Base-by-base conservation (phyloP, 2,797 vertebrate species). In the Rallus crepitans region DNA sequence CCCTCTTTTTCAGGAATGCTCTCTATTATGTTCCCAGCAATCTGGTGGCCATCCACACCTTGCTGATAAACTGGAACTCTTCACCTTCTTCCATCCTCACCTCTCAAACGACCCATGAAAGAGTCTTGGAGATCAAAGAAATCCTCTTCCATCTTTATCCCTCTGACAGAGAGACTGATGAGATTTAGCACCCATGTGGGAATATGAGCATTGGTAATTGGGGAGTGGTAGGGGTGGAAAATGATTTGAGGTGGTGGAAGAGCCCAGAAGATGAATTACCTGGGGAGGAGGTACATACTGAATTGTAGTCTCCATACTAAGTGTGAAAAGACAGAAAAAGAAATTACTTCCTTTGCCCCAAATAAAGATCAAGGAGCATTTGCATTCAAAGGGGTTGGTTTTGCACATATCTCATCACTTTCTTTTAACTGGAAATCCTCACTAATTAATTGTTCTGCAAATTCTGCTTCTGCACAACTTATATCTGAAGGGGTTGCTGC, bases 81-180 rank as follows among this genome's bases (percentile, higher is more conserved):
- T 96, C 94, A 83, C 97, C 97, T 96, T 92, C 87, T 95, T 87
- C 89, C 66, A 89, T 87, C 92, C 87, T 96, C 94, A 81, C 92
- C 95, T 97, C 83, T 94, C 96, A 97, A 96, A 98, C 85, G 97
- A 96, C 91, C 96, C 96, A 97, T 96, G 90, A 97, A 97, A 96
- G 94, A 81, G 76, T 78, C 81, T 79, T 66, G 37, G 87, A 98
- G 98, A 98, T 98, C 98, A 98, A 98, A 99, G 97, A 89, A 91
- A 35, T 68, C 83, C 50, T 78, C 89, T 53, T 82, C 84, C 75
- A 71, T 71, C 84, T 88, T 77, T 96, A 79, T 85, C 56, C 95
- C 90, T 93, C 8, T 31, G 65, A 92, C 89, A 87, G 91, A 94
- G 87, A 90, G 91, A 90, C 94, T 96, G 95, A 97, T 97, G 93